A percentile compares a stretch with the other conserved stretches of the same genome.
Conservation (phyloP, 2,113 vertebrate species). For the Phocoena phocoena region DNA sequence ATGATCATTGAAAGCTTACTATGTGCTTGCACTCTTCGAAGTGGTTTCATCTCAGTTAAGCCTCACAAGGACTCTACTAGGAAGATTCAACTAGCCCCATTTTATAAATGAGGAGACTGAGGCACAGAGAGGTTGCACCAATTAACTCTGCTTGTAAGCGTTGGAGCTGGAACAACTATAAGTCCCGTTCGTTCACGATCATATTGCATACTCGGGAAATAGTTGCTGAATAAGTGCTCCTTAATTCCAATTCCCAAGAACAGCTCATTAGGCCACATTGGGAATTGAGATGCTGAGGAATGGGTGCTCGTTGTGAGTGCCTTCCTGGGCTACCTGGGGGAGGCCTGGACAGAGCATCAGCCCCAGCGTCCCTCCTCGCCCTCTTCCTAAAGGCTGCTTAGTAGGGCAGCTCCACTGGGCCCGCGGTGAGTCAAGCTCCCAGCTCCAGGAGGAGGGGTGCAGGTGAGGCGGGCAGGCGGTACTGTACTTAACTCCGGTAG, state of each 20-base stretch:
- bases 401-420: background rate
- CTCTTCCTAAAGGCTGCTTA: background rate
- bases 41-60: background rate
- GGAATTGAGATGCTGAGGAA: background rate
- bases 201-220: background rate
- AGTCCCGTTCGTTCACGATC: background rate
- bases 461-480: background rate
- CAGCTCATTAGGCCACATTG: background rate
- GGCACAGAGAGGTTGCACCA: background rate
- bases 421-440: background rate
- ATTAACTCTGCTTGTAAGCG: background rate
- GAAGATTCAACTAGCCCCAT: background rate
- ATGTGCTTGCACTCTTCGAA: background rate
- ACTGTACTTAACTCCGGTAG: background rate
- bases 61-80: background rate
- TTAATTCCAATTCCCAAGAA: background rate
- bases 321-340: background rate
- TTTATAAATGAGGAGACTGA: background rate
- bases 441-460: background rate
- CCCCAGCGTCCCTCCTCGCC: background rate
- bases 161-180: background rate
- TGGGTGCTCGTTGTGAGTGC: background rate
- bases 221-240: background rate
- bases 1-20: background rate
- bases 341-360: background rate